phyloP scores from a whole-genome alignment of 1,140 invertebrate genomes.

The Notospermus geniculatus region DNA sequence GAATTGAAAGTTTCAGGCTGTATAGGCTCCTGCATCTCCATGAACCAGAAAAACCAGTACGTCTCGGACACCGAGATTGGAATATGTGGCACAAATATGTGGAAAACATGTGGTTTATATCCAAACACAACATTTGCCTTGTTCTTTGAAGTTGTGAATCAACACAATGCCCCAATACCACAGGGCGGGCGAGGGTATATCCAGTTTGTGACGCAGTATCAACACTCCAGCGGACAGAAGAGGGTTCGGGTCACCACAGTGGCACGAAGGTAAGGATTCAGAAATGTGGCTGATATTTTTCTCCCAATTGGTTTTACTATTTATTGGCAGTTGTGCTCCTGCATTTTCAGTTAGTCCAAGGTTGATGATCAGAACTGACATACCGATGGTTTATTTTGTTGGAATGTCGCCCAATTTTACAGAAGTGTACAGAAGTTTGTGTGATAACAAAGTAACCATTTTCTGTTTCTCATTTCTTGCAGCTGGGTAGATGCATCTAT shows the following conservation, averaged over 20 bases:
- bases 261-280: constrained; percentile 80
- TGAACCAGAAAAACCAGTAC: constrained; percentile 81
- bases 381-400: neutral
- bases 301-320: no score
- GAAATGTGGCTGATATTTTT: no score
- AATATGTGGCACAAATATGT: constrained; percentile 94
- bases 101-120: constrained; percentile 95
- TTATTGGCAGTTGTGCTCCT: no score
- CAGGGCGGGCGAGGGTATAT: constrained; percentile 91
- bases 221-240: constrained; percentile 94
- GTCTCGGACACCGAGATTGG: constrained; percentile 94
- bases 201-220: constrained; percentile 98
- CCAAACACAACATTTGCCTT: constrained; percentile 89
- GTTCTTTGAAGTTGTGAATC: constrained; percentile 97
- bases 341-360: no score
- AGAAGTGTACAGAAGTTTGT: neutral
- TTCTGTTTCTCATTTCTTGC: constrained; percentile 24
- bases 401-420: neutral
- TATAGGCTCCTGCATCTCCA: constrained; percentile 93
- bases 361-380: no score
- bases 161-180: constrained; percentile 89
- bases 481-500: constrained; percentile 61
- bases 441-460: neutral
- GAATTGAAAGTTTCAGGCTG: constrained; percentile 80
- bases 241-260: constrained; percentile 95